Base-by-base conservation (phyloP, 2,888 invertebrate genomes). In the Rhamnusium bicolor region DNA sequence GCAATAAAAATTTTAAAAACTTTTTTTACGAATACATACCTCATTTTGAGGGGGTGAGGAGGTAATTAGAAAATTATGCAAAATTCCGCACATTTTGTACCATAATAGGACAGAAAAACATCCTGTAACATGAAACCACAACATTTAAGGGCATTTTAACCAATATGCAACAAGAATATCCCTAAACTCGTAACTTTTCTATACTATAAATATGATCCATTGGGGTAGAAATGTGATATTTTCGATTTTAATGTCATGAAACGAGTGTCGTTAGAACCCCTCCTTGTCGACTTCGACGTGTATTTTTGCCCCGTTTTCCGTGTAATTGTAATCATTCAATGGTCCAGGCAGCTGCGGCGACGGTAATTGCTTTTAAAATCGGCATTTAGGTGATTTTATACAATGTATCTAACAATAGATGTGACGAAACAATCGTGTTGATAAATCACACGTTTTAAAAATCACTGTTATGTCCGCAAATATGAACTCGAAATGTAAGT, bases 341-440 rank as follows among this genome's bases (percentile, higher is more conserved):
- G 80, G 81, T 79, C 76, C 79, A 77, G 80, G 79, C 84, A 85
- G 84, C 84, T 85, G 84, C 80, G 82, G 78, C 79, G 70, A 73
- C 71, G 70, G 80, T 83, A 83, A 83, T 83, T 83, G 83, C 82
- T 82, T 82, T 82, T 81, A 83, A 82, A 82, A 83, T 79, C 79
- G 80, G 76, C 80, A 76, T 83, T 82, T 78, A 79, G 80, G 73
- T 80, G 81, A 81, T 83, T 83, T 82, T 80, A 78, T 76, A 83
- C 82, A 82, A 81, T 82, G 80, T 77, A 72, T 66, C 66, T 68
- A 66, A 81, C 79, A 81, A 80, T 72, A 68, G 75, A 66, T 65
- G 56, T 71, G 61, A 71, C 75, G 75, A 79, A 76, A 78, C 78
- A 78, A 80, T 78, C 74, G 75, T 71, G 69, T 71, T 71, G 63